Conservation (phyloP, 2,113 vertebrate species). For the Plotosus lineatus region DNA sequence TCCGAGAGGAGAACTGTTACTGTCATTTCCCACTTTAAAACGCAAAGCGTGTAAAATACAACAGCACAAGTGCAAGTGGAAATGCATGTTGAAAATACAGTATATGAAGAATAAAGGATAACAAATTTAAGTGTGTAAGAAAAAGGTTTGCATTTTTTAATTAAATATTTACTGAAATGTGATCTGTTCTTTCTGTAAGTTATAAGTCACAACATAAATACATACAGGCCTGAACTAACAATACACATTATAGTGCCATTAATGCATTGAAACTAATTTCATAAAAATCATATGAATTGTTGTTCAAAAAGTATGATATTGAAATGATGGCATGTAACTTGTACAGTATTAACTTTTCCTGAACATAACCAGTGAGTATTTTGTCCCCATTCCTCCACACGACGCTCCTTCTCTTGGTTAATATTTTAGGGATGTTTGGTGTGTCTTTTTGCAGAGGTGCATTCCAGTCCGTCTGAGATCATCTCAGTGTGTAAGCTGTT, state of each 20-base stretch:
- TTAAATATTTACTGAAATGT: neutral
- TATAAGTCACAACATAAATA: neutral
- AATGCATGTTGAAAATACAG: neutral
- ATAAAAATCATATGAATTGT: neutral
- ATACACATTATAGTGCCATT: neutral
- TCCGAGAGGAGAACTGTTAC: conserved; percentile 4
- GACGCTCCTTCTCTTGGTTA: neutral
- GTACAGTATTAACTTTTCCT: neutral
- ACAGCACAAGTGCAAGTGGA: neutral
- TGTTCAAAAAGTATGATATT: neutral
- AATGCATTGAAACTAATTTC: neutral
- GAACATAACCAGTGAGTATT: neutral
- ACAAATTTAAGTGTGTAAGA: neutral
- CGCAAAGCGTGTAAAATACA: neutral
- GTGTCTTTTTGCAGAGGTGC: neutral
- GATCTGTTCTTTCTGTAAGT: neutral
- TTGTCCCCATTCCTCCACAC: neutral
- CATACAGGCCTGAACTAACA: neutral
- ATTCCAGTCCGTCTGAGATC: neutral
- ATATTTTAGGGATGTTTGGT: neutral
- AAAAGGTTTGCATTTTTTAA: neutral
- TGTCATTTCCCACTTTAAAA: conserved; percentile 24
- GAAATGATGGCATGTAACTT: neutral
- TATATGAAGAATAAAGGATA: neutral
- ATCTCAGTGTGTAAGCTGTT: neutral